A percentile compares a stretch with the other conserved stretches of the same genome.
phyloP scores from a whole-genome alignment of 2,888 invertebrate species.

The Argyresthia albistria region DNA sequence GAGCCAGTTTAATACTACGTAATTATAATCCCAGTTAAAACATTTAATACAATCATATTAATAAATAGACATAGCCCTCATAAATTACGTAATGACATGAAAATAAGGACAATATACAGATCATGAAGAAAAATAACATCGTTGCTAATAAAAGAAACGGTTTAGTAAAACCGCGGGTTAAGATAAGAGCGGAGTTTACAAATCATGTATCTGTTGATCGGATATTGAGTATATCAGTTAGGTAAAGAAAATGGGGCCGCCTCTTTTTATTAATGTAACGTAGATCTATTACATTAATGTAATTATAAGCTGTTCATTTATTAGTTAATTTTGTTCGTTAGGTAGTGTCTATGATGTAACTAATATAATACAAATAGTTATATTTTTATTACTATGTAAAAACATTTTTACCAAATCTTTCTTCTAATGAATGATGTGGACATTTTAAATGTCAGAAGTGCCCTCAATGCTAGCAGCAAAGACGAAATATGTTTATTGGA shows the following conservation, averaged over 20 bases:
- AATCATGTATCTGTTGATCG: neutral
- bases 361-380: constrained; percentile 22
- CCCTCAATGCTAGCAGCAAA: neutral
- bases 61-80: neutral
- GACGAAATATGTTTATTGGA: neutral
- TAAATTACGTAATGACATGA: neutral
- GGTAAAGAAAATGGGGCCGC: constrained; percentile 62
- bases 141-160: neutral
- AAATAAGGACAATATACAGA: neutral
- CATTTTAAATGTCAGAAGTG: constrained; percentile 8
- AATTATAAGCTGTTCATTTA: constrained; percentile 41
- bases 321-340: constrained; percentile 52
- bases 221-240: constrained; percentile 15
- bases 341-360: constrained; percentile 47
- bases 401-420: constrained; percentile 59
- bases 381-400: constrained; percentile 32
- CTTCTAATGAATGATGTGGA: constrained; percentile 24
- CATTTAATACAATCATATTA: too few species aligned
- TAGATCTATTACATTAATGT: constrained; percentile 38
- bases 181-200: too few species aligned
- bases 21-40: too few species aligned
- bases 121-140: neutral
- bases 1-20: too few species aligned
- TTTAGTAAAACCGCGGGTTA: neutral
- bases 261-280: constrained; percentile 40